A percentile compares a stretch with the other conserved stretches of the same genome.
Evolutionary conservation across 1,140 invertebrate genomes (phyloP).

Genomic region (Samia ricini): DNA sequence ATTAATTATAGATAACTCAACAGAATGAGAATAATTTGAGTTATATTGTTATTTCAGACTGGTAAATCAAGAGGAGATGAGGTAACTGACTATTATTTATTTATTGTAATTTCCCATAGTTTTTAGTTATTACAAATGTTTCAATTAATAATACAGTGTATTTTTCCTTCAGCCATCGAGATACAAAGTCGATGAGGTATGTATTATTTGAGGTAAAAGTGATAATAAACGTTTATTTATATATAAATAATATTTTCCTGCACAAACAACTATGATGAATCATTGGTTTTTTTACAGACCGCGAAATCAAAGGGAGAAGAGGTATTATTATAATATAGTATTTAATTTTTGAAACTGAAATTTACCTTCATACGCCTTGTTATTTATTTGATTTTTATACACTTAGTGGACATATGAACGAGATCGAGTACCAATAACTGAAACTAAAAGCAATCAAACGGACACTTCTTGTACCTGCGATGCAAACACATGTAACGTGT

Average conservation of each 20-base stretch:
- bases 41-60: constrained; percentile 41
- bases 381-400: constrained; percentile 3
- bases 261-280: background rate
- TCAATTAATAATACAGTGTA: background rate
- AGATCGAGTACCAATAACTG: constrained; percentile 22
- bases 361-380: background rate
- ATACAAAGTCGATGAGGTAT: constrained; percentile 21
- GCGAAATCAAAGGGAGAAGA: constrained; percentile 22
- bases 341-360: background rate
- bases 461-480: constrained; percentile 31
- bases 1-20: too few species aligned
- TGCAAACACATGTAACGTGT: constrained; percentile 34
- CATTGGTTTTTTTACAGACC: constrained; percentile 21
- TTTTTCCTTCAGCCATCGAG: constrained; percentile 20
- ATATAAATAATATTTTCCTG: constrained; percentile 6
- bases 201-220: constrained; percentile 1
- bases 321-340: constrained; percentile 20
- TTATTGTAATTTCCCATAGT: background rate
- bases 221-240: background rate
- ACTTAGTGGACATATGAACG: constrained; percentile 38
- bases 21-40: background rate
- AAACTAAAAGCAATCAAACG: constrained; percentile 43
- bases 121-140: constrained; percentile 3
- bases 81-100: constrained; percentile 26
- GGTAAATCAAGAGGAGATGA: constrained; percentile 54